Conservation (phyloP, 2,888 invertebrate genomes). For the Melitaea athalia region DNA sequence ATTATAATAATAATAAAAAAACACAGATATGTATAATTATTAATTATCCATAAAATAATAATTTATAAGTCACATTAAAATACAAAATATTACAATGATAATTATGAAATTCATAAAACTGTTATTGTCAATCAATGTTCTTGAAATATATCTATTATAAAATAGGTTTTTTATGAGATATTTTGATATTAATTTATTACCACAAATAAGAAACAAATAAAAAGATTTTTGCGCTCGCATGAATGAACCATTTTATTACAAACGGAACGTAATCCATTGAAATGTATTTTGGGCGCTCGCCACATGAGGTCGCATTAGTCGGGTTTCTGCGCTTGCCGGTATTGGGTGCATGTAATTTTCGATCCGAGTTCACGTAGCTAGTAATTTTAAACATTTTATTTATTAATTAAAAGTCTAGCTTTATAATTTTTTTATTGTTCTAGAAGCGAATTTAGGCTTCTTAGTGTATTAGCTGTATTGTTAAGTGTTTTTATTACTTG, state of each 20-base stretch:
- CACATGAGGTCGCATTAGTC: conserved; percentile 68
- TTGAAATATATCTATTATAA: neutral
- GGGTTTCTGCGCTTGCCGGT: conserved; percentile 78
- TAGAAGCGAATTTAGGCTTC: conserved; percentile 42
- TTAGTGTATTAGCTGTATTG: conserved; percentile 54
- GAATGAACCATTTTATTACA: conserved; percentile 21
- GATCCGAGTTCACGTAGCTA: conserved; percentile 70
- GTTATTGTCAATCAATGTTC: too few relatives aligned
- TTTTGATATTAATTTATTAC: neutral
- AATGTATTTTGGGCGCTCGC: conserved; percentile 57
- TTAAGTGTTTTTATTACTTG: conserved; percentile 56
- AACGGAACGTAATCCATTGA: conserved; percentile 35
- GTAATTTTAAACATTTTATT: conserved; percentile 51
- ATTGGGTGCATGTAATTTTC: conserved; percentile 62
- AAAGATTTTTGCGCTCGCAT: conserved; percentile 16
- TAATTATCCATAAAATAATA: neutral
- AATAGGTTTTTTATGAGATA: neutral
- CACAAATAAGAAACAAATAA: conserved; percentile 2
- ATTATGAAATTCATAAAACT: too few relatives aligned
- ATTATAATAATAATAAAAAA: neutral
- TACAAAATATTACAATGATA: too few relatives aligned
- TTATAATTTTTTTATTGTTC: conserved; percentile 35
- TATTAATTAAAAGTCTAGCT: conserved; percentile 39
- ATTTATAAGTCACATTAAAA: too few relatives aligned
- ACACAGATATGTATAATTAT: neutral